Percentiles rank a stretch among this genome's conserved stretches.
phyloP scores from a whole-genome alignment of 2,113 vertebrate genomes.

The Gobiocypris rarus region DNA sequence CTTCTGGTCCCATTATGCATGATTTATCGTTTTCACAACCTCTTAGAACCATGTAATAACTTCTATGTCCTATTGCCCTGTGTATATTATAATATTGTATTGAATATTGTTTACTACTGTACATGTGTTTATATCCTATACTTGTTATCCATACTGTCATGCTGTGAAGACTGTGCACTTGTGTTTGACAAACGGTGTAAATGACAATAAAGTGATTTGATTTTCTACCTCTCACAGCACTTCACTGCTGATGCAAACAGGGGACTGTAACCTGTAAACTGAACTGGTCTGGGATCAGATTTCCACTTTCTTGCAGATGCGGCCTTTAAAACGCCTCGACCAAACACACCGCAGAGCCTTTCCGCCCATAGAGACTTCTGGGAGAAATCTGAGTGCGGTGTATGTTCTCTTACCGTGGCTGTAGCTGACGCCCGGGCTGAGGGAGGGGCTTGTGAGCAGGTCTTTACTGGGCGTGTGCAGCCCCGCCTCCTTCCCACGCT shows the following conservation, averaged over 20 bases:
- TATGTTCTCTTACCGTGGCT: conserved; percentile 81
- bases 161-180: no score
- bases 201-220: background rate
- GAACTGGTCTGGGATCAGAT: conserved; percentile 15
- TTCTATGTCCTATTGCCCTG: no score
- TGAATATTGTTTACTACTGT: no score
- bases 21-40: background rate
- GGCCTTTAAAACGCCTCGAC: background rate
- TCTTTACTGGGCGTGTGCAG: conserved; percentile 89
- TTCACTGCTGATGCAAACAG: no score
- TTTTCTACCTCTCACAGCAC: background rate
- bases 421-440: conserved; percentile 85
- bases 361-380: background rate
- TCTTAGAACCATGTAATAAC: background rate
- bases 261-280: background rate
- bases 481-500: conserved; percentile 87
- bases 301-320: background rate
- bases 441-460: conserved; percentile 73
- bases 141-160: no score
- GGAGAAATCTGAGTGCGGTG: background rate
- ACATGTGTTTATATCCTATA: no score
- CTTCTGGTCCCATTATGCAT: background rate
- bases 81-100: no score
- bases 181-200: no score
- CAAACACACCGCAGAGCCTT: background rate